A percentile compares a stretch with the other conserved stretches of the same genome.
These are phyloP conservation scores for Ectemnius lituratus DNA, from an alignment of 2,888 invertebrate species.

Conservation along the genomic window DNA sequence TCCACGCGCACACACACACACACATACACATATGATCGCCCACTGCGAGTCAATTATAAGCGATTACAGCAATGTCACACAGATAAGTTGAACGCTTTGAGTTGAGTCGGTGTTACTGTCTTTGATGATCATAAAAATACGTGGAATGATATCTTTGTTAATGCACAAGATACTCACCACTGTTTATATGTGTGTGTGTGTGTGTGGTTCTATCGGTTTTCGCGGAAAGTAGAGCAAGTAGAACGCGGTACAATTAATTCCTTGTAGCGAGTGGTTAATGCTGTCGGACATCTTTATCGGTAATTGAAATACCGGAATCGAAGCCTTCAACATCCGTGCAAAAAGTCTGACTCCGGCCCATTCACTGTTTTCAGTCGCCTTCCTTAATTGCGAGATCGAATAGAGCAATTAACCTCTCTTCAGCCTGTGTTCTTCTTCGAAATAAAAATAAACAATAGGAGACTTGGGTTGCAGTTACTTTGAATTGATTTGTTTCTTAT, in stretches of 20 bases:
- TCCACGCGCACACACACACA: background rate
- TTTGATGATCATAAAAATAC: constrained; percentile 3
- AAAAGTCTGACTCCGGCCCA: background rate
- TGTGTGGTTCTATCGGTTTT: background rate
- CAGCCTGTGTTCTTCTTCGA: too few relatives aligned
- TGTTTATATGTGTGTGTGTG: too few relatives aligned
- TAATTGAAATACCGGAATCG: constrained; percentile 2
- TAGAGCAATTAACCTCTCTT: too few relatives aligned
- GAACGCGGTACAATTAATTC: background rate
- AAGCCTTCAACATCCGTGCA: background rate
- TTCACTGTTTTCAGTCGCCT: too few relatives aligned
- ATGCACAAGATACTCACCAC: too few relatives aligned
- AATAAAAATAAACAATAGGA: too few relatives aligned
- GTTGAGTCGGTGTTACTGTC: background rate
- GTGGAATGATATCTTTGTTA: background rate
- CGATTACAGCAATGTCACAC: constrained; percentile 1
- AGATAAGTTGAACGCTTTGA: background rate
- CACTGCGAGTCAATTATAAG: background rate
- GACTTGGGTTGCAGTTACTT: too few relatives aligned
- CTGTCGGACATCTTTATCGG: background rate
- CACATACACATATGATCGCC: too few relatives aligned
- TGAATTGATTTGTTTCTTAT: too few relatives aligned
- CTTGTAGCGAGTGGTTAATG: background rate
- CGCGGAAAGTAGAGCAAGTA: background rate
- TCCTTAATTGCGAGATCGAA: too few relatives aligned